A percentile compares a stretch with the other conserved stretches of the same genome.
These are phyloP conservation scores for Apis laboriosa DNA, from an alignment of 1,140 invertebrate genomes.

Conservation along the genomic window DNA sequence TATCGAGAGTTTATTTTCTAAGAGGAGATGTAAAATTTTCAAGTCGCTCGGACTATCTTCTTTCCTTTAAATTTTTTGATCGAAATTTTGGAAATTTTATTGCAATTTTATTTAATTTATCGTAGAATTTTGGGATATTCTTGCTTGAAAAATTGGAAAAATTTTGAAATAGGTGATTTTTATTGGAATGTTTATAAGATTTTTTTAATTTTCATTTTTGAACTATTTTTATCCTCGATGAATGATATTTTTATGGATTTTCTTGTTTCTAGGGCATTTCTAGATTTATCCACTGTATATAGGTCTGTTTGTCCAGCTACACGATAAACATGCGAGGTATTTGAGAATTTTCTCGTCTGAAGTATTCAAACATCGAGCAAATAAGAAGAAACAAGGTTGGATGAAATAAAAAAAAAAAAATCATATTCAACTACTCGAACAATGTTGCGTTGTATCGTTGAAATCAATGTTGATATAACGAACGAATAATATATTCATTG, in stretches of 20 bases:
- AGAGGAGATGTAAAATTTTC: not conserved
- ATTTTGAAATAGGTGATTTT: no score
- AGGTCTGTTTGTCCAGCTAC: not conserved
- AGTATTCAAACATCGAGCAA: not conserved
- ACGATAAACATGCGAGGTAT: not conserved
- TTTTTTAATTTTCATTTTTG: not conserved
- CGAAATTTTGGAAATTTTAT: no score
- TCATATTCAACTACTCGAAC: not conserved
- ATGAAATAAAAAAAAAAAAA: not conserved
- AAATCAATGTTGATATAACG: not conserved
- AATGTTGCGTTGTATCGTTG: not conserved
- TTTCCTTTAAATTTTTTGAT: not conserved
- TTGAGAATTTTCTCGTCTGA: not conserved
- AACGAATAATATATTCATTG: not conserved
- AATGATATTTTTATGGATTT: not conserved
- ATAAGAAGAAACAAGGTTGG: not conserved
- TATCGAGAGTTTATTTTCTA: not conserved
- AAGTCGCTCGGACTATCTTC: not conserved
- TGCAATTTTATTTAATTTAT: no score
- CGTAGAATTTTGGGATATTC: no score
- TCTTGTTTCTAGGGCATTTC: not conserved
- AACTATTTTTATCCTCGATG: not conserved
- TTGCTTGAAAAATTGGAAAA: not conserved
- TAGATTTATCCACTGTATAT: not conserved
- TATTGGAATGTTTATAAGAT: not conserved